Conservation (phyloP, 2,888 invertebrate species). For the Oscheius sp. region DNA sequence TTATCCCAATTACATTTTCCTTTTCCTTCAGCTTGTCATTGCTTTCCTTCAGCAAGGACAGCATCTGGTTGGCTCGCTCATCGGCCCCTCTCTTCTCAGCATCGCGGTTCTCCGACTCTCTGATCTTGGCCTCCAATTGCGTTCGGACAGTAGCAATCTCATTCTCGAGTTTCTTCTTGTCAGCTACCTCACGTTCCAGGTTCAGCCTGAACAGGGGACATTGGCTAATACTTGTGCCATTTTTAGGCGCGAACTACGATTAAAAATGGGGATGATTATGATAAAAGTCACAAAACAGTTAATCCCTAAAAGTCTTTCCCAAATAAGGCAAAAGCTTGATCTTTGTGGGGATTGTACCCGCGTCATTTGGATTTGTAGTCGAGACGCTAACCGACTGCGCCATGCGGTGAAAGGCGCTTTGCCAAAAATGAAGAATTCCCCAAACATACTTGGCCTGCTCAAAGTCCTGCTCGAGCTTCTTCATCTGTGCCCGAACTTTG, state of each 20-base stretch:
- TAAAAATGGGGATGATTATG: too few species aligned
- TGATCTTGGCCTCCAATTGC: constrained; percentile 39
- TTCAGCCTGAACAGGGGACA: constrained; percentile 29
- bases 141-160: constrained; percentile 38
- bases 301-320: too few species aligned
- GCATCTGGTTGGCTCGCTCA: constrained; percentile 41
- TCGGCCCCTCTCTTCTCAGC: constrained; percentile 43
- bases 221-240: too few species aligned
- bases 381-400: too few species aligned
- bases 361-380: too few species aligned
- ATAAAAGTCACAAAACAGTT: too few species aligned
- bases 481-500: constrained; percentile 38
- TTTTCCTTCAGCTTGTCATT: constrained; percentile 37
- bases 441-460: constrained; percentile 38
- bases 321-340: too few species aligned
- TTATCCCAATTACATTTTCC: constrained; percentile 29
- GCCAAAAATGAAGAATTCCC: too few species aligned
- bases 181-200: constrained; percentile 40
- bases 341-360: too few species aligned
- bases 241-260: too few species aligned
- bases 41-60: constrained; percentile 36
- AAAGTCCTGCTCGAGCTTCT: constrained; percentile 42
- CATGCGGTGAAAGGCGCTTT: too few species aligned
- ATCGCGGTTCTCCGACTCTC: constrained; percentile 33
- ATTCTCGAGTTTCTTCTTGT: constrained; percentile 40